Evolutionary conservation across 2,113 vertebrate species (phyloP).

Genomic region (Periophthalmodon schlosseri): DNA sequence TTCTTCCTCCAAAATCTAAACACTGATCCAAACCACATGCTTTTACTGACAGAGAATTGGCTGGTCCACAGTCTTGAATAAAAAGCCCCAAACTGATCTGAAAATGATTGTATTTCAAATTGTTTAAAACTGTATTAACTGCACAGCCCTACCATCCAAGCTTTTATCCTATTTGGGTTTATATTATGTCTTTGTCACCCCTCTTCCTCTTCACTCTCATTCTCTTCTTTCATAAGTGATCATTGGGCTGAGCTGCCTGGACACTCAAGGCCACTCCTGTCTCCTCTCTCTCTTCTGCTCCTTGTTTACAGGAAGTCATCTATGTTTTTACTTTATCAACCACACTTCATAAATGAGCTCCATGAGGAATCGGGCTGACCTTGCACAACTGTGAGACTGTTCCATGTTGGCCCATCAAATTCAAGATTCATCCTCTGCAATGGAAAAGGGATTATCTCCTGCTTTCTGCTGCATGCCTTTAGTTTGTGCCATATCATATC

Average conservation of each 20-base stretch:
- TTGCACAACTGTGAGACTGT: slow-evolving; percentile 18
- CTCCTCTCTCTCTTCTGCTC: slow-evolving; percentile 20
- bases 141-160: not conserved
- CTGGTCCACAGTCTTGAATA: too few species aligned
- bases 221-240: slow-evolving; percentile 51
- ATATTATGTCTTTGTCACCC: slow-evolving; percentile 17
- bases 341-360: slow-evolving; percentile 43
- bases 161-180: not conserved
- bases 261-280: slow-evolving; percentile 55
- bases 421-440: slow-evolving; percentile 8
- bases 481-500: not conserved
- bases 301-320: slow-evolving; percentile 59
- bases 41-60: not conserved
- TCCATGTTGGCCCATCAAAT: slow-evolving; percentile 1
- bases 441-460: not conserved
- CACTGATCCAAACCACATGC: not conserved
- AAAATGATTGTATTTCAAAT: not conserved
- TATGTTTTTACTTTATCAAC: slow-evolving; percentile 37
- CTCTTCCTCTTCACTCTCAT: slow-evolving; percentile 33
- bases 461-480: slow-evolving; percentile 4
- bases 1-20: not conserved
- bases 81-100: too few species aligned
- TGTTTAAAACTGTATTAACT: too few species aligned
- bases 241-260: slow-evolving; percentile 56
- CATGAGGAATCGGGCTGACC: slow-evolving; percentile 23